phyloP scores from a whole-genome alignment of 1,140 invertebrate genomes.

The Danaus melanippus region DNA sequence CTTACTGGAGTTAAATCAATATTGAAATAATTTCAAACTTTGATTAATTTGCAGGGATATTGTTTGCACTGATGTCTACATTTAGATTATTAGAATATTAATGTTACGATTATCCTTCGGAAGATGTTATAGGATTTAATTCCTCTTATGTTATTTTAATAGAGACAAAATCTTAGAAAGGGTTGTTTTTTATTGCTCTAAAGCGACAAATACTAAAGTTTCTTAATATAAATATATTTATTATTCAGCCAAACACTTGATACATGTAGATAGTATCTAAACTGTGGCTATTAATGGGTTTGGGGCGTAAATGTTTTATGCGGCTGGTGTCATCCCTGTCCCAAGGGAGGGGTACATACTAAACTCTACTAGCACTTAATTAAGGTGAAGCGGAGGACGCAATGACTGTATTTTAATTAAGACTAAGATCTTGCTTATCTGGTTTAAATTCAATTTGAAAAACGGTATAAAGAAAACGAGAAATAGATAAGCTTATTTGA shows the following conservation, averaged over 20 bases:
- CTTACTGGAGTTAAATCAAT: constrained; percentile 69
- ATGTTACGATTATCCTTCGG: too few species aligned
- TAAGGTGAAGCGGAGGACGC: constrained; percentile 44
- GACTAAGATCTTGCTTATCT: constrained; percentile 27
- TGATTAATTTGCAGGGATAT: constrained; percentile 66
- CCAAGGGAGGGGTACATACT: constrained; percentile 49
- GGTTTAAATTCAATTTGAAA: constrained; percentile 29
- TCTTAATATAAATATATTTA: too few species aligned
- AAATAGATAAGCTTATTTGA: constrained; percentile 17
- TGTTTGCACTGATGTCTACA: constrained; percentile 58
- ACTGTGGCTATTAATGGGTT: constrained; percentile 55
- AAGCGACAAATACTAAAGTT: too few species aligned
- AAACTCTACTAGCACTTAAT: constrained; percentile 60
- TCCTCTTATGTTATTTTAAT: too few species aligned
- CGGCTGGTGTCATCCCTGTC: constrained; percentile 39
- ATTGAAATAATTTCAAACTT: constrained; percentile 69
- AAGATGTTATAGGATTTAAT: too few species aligned
- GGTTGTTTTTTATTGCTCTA: too few species aligned
- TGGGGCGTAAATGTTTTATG: constrained; percentile 57
- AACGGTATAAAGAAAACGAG: constrained; percentile 14
- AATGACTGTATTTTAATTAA: constrained; percentile 59
- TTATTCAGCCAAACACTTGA: too few species aligned
- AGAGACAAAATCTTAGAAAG: too few species aligned
- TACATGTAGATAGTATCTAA: constrained; percentile 24
- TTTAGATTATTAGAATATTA: too few species aligned